Evolutionary conservation across 2,113 vertebrate genomes (phyloP), one percentile per base, ranked within the genome.

Genomic region (Chaetorhynchus papuensis): DNA sequence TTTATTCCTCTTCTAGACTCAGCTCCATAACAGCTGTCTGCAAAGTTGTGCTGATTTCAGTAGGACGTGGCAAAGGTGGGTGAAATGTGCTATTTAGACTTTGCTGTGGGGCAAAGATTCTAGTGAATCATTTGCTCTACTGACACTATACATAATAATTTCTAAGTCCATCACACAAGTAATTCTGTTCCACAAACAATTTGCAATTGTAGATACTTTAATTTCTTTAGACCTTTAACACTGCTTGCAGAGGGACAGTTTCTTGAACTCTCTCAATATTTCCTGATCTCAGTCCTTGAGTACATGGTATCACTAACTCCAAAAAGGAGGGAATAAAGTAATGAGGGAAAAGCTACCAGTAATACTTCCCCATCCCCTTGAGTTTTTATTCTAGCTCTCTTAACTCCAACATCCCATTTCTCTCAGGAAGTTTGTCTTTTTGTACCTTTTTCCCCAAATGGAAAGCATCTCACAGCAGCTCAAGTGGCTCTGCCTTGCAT

Each of bases 1-100:
- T 76, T 96, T 91, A 83, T 90, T 83, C 54, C 42, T 88, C 22
- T 91, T 91, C 50, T 70, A 95, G 75, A 76, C 41, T 45, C 56
- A 85, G n/a, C 63, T 57, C 21, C 14, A 13, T 57, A 37, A 56
- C 64, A 75, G 42, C 74, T 23, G 47, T 64, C 65, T 91, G 27
- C 37, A 28, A 93, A 89, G 87, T 45, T 4, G 1, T 49, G n/a
- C 78, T 50, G 69, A 82, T 21, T 95, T 72, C 74, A 85, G 37
- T 9, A 20, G 54, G 53, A 84, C 41, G 69, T 9, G 3, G n/a
- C 39, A 60, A 89, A 49, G 11, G 16, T 54, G 13, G 11, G 31
- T 17, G 16, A 41, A 3, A 57, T 0, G 0, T 24, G 13, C 19
- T 77, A 4, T 50, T 50, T 37, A 54, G 79, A 64, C 42, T 70